Conservation (phyloP, 2,888 invertebrate genomes). For the Lepidocyrtoides sp. region DNA sequence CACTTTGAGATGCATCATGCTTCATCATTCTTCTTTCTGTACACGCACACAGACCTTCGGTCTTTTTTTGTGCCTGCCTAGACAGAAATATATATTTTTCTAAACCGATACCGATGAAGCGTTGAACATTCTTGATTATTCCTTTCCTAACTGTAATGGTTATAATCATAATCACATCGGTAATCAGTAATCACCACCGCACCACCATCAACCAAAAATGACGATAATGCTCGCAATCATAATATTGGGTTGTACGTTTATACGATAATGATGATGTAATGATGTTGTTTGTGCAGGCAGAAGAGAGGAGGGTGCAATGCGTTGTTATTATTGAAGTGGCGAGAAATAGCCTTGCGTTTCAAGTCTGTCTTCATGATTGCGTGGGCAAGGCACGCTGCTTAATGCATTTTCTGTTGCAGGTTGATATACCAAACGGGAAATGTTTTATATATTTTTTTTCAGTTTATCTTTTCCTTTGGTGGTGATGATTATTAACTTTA, state of each 20-base stretch:
- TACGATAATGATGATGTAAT: constrained; percentile 56
- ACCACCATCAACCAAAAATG: constrained; percentile 39
- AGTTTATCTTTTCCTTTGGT: neutral
- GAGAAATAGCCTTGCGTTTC: neutral
- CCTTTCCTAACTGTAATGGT: constrained; percentile 23
- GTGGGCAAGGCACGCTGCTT: neutral
- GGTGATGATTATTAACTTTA: constrained; percentile 40
- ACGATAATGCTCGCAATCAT: constrained; percentile 47
- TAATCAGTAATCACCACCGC: constrained; percentile 54
- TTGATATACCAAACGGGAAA: neutral
- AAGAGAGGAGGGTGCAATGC: constrained; percentile 38
- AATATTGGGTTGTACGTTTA: constrained; percentile 31
- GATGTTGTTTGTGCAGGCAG: constrained; percentile 50
- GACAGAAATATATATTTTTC: neutral
- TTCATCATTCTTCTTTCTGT: too few relatives aligned
- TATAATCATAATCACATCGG: constrained; percentile 49
- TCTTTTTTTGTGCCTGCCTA: too few relatives aligned
- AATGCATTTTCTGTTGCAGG: neutral
- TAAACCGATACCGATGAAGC: constrained; percentile 14
- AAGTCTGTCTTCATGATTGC: constrained; percentile 4
- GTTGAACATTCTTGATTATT: constrained; percentile 17
- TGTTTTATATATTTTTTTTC: neutral
- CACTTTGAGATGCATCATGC: neutral
- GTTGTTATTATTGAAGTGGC: neutral
- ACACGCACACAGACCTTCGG: too few relatives aligned